phyloP scores from a whole-genome alignment of 2,888 invertebrate genomes.

The Sarcophaga subvicina region DNA sequence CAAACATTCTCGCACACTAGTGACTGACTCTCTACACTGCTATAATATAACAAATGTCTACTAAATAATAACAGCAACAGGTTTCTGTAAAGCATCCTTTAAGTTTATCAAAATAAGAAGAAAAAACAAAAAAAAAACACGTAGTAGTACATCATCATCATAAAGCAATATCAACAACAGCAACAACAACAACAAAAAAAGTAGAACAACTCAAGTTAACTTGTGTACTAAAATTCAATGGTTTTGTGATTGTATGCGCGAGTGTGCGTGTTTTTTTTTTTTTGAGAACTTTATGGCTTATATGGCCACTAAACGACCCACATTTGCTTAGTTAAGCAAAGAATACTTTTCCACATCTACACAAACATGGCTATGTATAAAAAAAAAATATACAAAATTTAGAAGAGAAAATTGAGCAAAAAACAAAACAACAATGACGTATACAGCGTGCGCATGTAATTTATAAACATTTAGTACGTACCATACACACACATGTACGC shows the following conservation, averaged over 20 bases:
- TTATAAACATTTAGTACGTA: constrained; percentile 38
- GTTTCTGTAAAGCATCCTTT: constrained; percentile 45
- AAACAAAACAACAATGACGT: constrained; percentile 57
- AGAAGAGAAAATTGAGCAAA: constrained; percentile 8
- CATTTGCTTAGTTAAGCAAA: constrained; percentile 35
- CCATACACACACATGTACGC: neutral
- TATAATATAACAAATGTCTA: constrained; percentile 4
- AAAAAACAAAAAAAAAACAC: neutral
- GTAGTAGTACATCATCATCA: neutral
- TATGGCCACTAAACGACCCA: constrained; percentile 35
- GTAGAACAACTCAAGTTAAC: too few relatives aligned
- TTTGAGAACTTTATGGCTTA: constrained; percentile 26
- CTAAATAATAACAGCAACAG: constrained; percentile 46
- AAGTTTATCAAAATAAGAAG: constrained; percentile 5
- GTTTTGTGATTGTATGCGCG: too few relatives aligned
- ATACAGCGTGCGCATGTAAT: constrained; percentile 49
- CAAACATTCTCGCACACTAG: constrained; percentile 7
- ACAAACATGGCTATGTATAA: neutral
- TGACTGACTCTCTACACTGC: neutral
- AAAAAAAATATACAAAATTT: neutral
- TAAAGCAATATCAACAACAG: neutral
- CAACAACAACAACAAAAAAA: constrained; percentile 1
- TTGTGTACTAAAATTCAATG: too few relatives aligned
- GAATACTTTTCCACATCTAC: neutral
- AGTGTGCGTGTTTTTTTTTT: constrained; percentile 9